These are phyloP conservation scores for Drosophila parthenogenetica DNA, from an alignment of 2,888 invertebrate species.

Conservation along the genomic window DNA sequence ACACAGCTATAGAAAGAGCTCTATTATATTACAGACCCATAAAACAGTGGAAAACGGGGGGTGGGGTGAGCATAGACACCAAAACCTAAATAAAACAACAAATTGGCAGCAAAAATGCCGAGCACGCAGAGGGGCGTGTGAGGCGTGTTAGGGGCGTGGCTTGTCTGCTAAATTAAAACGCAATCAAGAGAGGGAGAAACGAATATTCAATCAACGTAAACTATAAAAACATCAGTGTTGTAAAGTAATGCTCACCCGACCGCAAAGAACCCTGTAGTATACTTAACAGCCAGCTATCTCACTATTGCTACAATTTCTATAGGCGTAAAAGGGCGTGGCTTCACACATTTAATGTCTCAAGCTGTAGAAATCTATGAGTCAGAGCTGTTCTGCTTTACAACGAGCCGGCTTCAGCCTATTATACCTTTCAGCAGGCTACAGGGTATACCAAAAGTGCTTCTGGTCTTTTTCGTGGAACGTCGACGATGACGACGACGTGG, in stretches of 20 bases:
- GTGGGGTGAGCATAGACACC: slow-evolving; percentile 59
- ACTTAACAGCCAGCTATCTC: too few species aligned
- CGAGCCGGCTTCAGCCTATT: too few species aligned
- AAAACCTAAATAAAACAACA: slow-evolving; percentile 70
- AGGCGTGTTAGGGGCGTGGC: slow-evolving; percentile 26
- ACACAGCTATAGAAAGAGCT: not conserved
- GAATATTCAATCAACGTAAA: slow-evolving; percentile 62
- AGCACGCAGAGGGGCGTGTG: slow-evolving; percentile 36
- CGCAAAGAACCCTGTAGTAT: not conserved
- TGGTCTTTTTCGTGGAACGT: slow-evolving; percentile 57
- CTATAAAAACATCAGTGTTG: not conserved
- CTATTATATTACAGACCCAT: slow-evolving; percentile 71
- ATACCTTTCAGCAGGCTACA: not conserved
- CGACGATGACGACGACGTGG: slow-evolving; percentile 28
- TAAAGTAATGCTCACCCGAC: not conserved
- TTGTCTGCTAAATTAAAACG: slow-evolving; percentile 53
- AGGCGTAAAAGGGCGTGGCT: too few species aligned
- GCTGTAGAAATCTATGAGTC: too few species aligned
- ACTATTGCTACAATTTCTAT: too few species aligned
- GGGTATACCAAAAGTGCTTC: slow-evolving; percentile 50
- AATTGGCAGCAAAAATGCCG: slow-evolving; percentile 47
- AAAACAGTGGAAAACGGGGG: slow-evolving; percentile 15
- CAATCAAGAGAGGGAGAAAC: slow-evolving; percentile 55
- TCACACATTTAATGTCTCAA: too few species aligned
- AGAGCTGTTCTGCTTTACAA: too few species aligned